Evolutionary conservation across 2,888 invertebrate species (phyloP), one percentile per base, ranked within the genome.

Genomic region (Drosophila suboccidentalis): DNA sequence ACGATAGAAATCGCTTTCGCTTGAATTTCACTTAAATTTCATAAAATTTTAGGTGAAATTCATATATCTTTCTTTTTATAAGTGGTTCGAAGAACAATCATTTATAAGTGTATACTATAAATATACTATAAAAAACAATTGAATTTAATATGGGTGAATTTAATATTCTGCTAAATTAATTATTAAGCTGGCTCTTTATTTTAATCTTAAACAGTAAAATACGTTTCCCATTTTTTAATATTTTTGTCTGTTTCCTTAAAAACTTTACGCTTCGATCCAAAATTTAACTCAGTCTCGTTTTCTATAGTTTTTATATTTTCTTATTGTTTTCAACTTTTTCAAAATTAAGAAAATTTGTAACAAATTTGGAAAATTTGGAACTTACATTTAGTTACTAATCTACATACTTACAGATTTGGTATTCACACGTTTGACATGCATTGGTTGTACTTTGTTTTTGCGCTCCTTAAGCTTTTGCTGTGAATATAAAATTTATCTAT

Each of bases 391-490:
- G 43, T 43, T 43, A 19, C 19, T 19, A 13, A 44, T 26, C 1
- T 43, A 5, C 0, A 34, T 32, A 55, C 82, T 82, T 67, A 92
- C 92, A 72, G 87, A 75, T 65, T 90, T 78, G 0, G 92, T 87
- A 32, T 75, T 81, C 1, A 90, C 89, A 19, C 73, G 82, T 29
- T 89, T 76, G 4, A 91, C 80, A 13, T 88, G 74, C 3, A 87
- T 62, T 9, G 55, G 54, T 3, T 76, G 59, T 13, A 83, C 29
- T 9, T 55, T 41, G 1, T 47, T 50, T 19, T 55, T 11, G 0
- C 72, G 51, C 1, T 64, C 38, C 2, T 68, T 65, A 3, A 87
- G 49, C 58, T 90, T 91, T 55, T 71, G 53, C 89, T 90, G 41
- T 8, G 29, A 26, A 22, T 9, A 32, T 4, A 44, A 41, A 1